phyloP scores from a whole-genome alignment of 2,888 invertebrate species.

The Drosophila macrothrix region DNA sequence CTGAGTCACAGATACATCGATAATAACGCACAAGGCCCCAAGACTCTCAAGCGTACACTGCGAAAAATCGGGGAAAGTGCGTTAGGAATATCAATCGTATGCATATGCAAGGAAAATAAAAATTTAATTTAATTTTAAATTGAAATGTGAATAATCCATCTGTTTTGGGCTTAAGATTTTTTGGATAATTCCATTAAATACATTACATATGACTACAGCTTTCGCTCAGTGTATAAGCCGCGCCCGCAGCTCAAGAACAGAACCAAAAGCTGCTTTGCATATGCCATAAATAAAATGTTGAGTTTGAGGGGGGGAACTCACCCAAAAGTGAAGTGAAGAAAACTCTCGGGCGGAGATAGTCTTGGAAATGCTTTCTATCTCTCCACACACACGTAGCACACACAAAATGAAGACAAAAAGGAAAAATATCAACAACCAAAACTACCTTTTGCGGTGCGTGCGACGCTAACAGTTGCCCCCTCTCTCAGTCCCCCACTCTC shows the following conservation, averaged over 20 bases:
- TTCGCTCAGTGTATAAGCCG: slow-evolving; percentile 29
- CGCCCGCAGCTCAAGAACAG: slow-evolving; percentile 51
- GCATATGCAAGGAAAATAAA: background rate
- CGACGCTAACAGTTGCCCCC: slow-evolving; percentile 45
- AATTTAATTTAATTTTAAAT: background rate
- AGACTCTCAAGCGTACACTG: slow-evolving; percentile 47
- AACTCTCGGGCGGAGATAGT: slow-evolving; percentile 30
- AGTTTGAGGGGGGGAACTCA: slow-evolving; percentile 6
- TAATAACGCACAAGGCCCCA: slow-evolving; percentile 46
- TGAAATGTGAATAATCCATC: background rate
- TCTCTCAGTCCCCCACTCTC: slow-evolving; percentile 8
- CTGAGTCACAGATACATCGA: slow-evolving; percentile 67
- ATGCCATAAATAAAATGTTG: slow-evolving; percentile 65
- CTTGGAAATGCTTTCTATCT: slow-evolving; percentile 68
- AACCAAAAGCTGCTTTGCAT: slow-evolving; percentile 72
- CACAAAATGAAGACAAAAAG: slow-evolving; percentile 24
- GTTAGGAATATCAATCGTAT: background rate
- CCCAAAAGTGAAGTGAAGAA: slow-evolving; percentile 33
- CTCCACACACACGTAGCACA: slow-evolving; percentile 69
- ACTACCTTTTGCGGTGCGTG: slow-evolving; percentile 67
- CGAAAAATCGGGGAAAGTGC: slow-evolving; percentile 4
- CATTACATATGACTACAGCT: background rate
- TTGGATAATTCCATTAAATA: background rate
- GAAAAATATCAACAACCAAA: slow-evolving; percentile 21
- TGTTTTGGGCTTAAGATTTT: background rate